phyloP scores from a whole-genome alignment of 2,797 vertebrate genomes.

The Podargus strigoides region DNA sequence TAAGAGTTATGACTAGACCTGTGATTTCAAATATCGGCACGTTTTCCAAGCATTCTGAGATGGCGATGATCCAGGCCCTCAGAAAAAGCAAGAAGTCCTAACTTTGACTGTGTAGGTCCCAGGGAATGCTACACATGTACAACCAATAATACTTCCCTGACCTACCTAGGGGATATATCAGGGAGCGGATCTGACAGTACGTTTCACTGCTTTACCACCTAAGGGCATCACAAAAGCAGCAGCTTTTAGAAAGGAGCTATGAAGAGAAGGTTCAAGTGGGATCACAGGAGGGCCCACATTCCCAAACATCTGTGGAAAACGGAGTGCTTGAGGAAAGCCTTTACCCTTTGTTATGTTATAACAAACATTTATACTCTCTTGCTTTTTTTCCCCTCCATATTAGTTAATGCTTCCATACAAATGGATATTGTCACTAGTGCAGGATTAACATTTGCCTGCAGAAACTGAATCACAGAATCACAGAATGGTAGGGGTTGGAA shows the following conservation, averaged over 20 bases:
- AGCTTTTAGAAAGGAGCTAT: not conserved
- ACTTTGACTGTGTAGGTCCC: not conserved
- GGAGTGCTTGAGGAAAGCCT: not conserved
- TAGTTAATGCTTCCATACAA: not conserved
- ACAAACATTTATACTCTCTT: not conserved
- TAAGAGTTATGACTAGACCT: conserved; percentile 39
- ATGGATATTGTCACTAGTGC: not conserved
- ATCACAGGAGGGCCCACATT: not conserved
- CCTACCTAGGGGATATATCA: not conserved
- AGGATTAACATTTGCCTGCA: not conserved
- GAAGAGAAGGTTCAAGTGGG: not conserved
- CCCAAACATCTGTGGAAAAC: not conserved
- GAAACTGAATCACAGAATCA: too few species aligned
- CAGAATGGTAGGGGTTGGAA: too few species aligned
- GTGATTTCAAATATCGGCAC: conserved; percentile 40
- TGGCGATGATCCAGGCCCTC: not conserved
- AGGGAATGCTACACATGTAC: not conserved
- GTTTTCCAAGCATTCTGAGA: conserved; percentile 31
- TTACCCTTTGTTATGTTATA: not conserved
- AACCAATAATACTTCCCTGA: not conserved
- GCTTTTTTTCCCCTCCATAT: not conserved
- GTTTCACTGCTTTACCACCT: not conserved
- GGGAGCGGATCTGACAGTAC: not conserved
- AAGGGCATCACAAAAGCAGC: not conserved
- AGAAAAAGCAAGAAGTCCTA: not conserved